Base-by-base conservation (phyloP, 2,888 invertebrate species). In the Lymantria dispar region DNA sequence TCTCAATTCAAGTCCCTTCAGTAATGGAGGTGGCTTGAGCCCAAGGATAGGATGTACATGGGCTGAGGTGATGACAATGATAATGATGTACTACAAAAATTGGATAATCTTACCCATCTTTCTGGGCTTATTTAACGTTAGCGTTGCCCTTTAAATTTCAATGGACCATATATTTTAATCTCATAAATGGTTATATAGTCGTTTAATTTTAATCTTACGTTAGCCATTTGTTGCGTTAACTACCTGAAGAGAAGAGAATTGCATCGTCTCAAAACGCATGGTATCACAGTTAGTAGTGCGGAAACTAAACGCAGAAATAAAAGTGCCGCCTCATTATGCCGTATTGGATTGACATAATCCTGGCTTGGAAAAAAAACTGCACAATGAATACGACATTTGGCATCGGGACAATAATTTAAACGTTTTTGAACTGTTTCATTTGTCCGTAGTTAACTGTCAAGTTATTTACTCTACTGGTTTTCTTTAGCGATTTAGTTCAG, bases 281-380 rank as follows among this genome's bases (percentile, higher is more conserved):
- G 70, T 67, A 64, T 60, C 64, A 74, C 64, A 69, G 43, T 56
- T 62, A 75, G 54, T 62, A 58, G 62, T 40, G 67, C 66, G 72
- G 61, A 74, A 75, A 73, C 52, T 52, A 57, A 62, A 56, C 68
- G 69, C 68, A 66, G 73, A 65, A 65, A 56, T 52, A 56, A 58
- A 62, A 47, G 50, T 54, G 48, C 56, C 54, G 60, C 31, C 47
- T 50, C 60, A 67, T 69, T 62, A 55, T 39, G 29, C 12, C 30
- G 67, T 71, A 85, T 86, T 80, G 82, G 82, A 83, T 86, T 84
- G 71, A 60, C 55, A 52, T 85, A 84, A 85, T 77, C 79, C 74
- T 53, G 0, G 45, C 62, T 2, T 22, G 82, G 83, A 80, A 52
- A 52, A 48, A 14, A 36, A 52, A 40, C 47, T 43, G 9, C 14